These are phyloP conservation scores for Ceuthmochares aereus DNA, from an alignment of 2,113 vertebrate species.

Conservation along the genomic window DNA sequence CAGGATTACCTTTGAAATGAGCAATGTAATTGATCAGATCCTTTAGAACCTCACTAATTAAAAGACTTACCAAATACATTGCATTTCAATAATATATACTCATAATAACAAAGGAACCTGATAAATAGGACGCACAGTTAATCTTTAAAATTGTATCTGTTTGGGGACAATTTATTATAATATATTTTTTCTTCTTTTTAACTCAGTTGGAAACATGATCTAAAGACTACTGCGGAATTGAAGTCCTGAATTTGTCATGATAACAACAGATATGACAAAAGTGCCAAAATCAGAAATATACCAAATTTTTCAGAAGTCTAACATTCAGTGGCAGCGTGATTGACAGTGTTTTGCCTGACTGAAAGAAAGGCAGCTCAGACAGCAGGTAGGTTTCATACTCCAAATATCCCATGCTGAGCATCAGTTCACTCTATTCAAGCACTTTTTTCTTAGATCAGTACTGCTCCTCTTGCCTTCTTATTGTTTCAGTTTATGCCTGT, in stretches of 20 bases:
- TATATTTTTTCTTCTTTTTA: neutral
- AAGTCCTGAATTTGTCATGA: neutral
- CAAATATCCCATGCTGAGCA: neutral
- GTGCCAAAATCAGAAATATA: neutral
- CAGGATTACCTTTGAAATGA: neutral
- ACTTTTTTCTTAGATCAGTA: neutral
- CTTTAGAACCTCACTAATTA: conserved; percentile 7
- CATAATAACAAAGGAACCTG: neutral
- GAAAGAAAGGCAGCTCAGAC: conserved; percentile 3
- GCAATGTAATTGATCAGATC: neutral
- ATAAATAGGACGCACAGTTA: neutral
- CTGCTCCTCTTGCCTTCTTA: neutral
- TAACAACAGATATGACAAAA: neutral
- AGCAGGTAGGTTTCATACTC: neutral
- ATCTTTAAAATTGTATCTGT: neutral
- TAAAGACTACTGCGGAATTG: neutral
- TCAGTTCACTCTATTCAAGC: neutral
- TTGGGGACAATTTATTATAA: neutral
- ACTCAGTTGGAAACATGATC: neutral
- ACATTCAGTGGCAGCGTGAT: neutral
- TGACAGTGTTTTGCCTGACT: neutral
- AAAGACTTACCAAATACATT: neutral
- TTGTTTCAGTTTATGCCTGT: neutral
- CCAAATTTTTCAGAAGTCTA: neutral
- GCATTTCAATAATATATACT: neutral